Conservation (phyloP, 1,140 invertebrate genomes). For the Drosophila takahashii region DNA sequence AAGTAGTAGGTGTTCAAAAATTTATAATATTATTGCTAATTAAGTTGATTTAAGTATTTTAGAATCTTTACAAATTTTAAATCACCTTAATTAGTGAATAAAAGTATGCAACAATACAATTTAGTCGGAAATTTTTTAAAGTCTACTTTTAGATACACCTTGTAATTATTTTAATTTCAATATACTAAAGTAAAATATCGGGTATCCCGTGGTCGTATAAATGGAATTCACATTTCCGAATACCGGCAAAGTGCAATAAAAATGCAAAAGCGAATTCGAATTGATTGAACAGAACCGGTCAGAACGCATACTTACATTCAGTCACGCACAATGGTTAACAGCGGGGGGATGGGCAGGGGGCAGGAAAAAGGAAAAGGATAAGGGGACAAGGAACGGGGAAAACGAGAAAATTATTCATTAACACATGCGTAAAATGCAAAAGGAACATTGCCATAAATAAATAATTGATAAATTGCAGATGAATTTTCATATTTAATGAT, state of each 20-base stretch:
- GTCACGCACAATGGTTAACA: conserved; percentile 33
- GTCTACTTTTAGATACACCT: too few relatives aligned
- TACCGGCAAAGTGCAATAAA: conserved; percentile 70
- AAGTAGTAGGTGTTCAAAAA: too few relatives aligned
- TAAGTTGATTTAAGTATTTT: too few relatives aligned
- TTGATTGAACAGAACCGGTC: conserved; percentile 58
- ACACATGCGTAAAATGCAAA: conserved; percentile 79
- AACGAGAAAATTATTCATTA: conserved; percentile 81
- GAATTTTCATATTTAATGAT: conserved; percentile 84
- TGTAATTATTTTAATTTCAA: too few relatives aligned
- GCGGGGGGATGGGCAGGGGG: neutral
- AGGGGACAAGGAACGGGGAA: conserved; percentile 9
- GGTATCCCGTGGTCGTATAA: neutral
- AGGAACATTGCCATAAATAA: conserved; percentile 79
- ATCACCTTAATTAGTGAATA: too few relatives aligned
- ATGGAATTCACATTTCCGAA: neutral
- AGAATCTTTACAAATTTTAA: too few relatives aligned
- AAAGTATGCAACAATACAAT: too few relatives aligned
- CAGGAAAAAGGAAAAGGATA: too few relatives aligned
- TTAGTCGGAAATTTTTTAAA: too few relatives aligned
- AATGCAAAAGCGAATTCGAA: conserved; percentile 70
- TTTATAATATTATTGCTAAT: too few relatives aligned
- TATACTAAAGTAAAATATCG: too few relatives aligned
- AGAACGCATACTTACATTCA: conserved; percentile 36
- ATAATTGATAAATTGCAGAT: conserved; percentile 84